Evolutionary conservation across 2,113 vertebrate species (phyloP), one percentile per base, ranked within the genome.

Genomic region (Gopherus flavomarginatus): DNA sequence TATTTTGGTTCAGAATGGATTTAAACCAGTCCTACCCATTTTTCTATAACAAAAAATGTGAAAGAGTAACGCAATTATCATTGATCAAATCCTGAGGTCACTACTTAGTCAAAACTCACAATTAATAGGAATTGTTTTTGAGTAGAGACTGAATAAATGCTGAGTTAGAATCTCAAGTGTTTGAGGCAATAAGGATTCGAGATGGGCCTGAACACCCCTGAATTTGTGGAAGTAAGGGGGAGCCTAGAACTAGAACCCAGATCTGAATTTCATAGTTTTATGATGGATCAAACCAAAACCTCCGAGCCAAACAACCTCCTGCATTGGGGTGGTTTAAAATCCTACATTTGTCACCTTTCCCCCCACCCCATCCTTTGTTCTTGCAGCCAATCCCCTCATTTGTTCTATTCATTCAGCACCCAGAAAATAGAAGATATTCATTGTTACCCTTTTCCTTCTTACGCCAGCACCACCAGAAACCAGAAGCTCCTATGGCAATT

Each of bases 401-500:
- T 56, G 24, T 47, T 56, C 84, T 86, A 19, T 49, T 42, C 5
- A 50, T 50, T 6, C 26, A 35, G 79, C 26, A 56, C 52, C 29
- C 87, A 38, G 87, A 24, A 86, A 93, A 88, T 8, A 83, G 87
- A 93, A 91, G 22, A 38, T 80, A 90, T 89, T n/a, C 16, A 21
- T 86, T 94, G 83, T 97, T 97, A 98, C 97, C 94, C 6, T 97
- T 97, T 97, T 92, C 94, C 95, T 97, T 98, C 95, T 92, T 97
- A 56, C 1, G 38, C 52, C 88, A 89, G 88, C 91, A 92, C 91
- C 97, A 97, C 92, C 93, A 97, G 0, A 83, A 12, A 56, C 19
- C 53, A 47, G 12, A 49, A 27, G 35, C 27, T 42, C 35, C 17
- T 53, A 29, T 42, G 54, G 84, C 38, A 62, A 96, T 24, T 84